Conservation (phyloP, 2,113 vertebrate genomes). For the Scartelaos histophorus region DNA sequence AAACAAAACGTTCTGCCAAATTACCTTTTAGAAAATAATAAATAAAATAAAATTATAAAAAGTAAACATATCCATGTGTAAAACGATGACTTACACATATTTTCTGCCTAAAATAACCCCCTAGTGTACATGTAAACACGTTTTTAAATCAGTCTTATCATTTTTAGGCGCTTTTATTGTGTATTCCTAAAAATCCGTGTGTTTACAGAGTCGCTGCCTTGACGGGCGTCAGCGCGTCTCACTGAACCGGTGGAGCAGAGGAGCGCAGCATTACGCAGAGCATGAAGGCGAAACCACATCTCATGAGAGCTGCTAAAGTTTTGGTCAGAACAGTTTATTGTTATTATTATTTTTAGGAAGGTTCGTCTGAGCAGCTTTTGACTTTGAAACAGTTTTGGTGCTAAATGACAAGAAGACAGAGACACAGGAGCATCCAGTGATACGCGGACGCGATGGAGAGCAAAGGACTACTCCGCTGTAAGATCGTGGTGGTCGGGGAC, state of each 20-base stretch:
- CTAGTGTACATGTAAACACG: neutral
- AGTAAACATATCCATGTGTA: neutral
- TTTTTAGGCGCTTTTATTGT: constrained; percentile 40
- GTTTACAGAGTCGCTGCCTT: neutral
- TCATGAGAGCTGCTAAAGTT: constrained; percentile 36
- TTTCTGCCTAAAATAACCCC: neutral
- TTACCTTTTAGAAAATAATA: neutral
- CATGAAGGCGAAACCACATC: constrained; percentile 34
- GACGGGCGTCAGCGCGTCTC: constrained; percentile 12
- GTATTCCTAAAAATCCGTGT: constrained; percentile 20
- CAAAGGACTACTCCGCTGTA: constrained; percentile 84
- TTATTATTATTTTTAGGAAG: neutral
- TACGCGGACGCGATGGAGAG: constrained; percentile 78
- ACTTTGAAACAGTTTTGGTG: constrained; percentile 7
- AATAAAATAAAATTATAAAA: neutral
- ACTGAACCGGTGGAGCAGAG: constrained; percentile 28
- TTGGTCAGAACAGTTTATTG: neutral
- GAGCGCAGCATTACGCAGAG: constrained; percentile 50
- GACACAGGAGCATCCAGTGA: constrained; percentile 38
- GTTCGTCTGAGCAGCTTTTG: neutral
- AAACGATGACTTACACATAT: neutral
- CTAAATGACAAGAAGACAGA: constrained; percentile 61
- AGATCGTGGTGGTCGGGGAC: constrained; percentile 94
- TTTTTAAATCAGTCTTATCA: neutral
- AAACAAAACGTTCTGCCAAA: neutral